Conservation (phyloP, 2,888 invertebrate genomes). For the Chrysodeixis includens region DNA sequence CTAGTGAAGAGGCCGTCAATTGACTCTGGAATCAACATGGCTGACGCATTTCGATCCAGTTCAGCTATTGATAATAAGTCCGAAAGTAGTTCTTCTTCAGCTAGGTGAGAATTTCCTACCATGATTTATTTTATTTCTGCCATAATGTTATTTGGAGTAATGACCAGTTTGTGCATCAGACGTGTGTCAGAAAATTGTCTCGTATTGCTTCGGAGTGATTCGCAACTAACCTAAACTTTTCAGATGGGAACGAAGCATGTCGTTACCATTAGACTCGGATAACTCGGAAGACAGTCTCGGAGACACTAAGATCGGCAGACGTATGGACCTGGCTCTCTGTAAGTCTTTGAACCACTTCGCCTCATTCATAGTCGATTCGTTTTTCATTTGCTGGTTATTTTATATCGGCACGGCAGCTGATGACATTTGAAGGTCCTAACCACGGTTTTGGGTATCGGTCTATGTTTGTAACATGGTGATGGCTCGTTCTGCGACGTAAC, state of each 20-base stretch:
- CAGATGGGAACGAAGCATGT: slow-evolving; percentile 93
- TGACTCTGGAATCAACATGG: slow-evolving; percentile 94
- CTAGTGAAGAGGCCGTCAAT: slow-evolving; percentile 93
- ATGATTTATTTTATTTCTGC: slow-evolving; percentile 22
- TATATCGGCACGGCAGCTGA: slow-evolving; percentile 86
- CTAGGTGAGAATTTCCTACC: slow-evolving; percentile 73
- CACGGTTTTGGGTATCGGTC: slow-evolving; percentile 56
- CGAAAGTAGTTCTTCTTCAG: slow-evolving; percentile 82
- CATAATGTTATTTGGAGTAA: neutral
- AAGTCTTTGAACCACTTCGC: slow-evolving; percentile 84
- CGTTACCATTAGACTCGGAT: slow-evolving; percentile 89
- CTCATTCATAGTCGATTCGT: slow-evolving; percentile 78
- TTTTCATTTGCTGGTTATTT: slow-evolving; percentile 88
- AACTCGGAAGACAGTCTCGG: slow-evolving; percentile 84
- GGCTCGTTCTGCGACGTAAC: slow-evolving; percentile 68
- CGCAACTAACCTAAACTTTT: slow-evolving; percentile 30
- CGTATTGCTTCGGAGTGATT: neutral
- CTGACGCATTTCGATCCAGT: slow-evolving; percentile 85
- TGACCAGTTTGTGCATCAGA: neutral
- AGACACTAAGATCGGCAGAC: slow-evolving; percentile 88
- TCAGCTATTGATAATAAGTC: slow-evolving; percentile 78
- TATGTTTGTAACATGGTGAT: slow-evolving; percentile 54
- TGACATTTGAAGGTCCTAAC: slow-evolving; percentile 71
- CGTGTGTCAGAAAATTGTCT: neutral
- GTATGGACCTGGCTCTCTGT: slow-evolving; percentile 96